Percentiles rank a stretch among this genome's conserved stretches.
phyloP scores from a whole-genome alignment of 2,888 invertebrate genomes.

The Labia minor region DNA sequence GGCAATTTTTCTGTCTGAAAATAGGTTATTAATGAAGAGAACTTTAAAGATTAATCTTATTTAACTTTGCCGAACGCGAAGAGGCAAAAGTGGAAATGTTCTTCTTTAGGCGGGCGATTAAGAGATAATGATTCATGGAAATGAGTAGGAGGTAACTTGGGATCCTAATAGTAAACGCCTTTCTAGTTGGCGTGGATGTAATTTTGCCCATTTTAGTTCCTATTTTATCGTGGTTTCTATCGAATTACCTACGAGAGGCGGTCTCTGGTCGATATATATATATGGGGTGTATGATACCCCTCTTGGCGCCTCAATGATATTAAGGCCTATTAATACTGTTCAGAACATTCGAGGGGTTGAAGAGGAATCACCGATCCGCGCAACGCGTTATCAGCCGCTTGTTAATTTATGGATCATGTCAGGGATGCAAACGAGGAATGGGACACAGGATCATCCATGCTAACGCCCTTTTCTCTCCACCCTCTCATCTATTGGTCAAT shows the following conservation, averaged over 20 bases:
- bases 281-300: neutral
- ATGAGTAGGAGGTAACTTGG: too few relatives aligned
- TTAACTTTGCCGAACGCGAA: neutral
- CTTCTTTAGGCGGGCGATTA: neutral
- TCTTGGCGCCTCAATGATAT: neutral
- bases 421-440: neutral
- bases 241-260: neutral
- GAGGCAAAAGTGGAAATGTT: neutral
- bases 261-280: neutral
- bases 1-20: too few relatives aligned
- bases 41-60: slow-evolving; percentile 13
- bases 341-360: too few relatives aligned
- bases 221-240: slow-evolving; percentile 7
- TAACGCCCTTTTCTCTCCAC: neutral
- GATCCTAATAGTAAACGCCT: too few relatives aligned
- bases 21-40: neutral
- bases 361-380: neutral
- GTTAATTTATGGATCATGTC: slow-evolving; percentile 13
- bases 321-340: slow-evolving; percentile 1
- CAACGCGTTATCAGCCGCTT: neutral
- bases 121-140: neutral
- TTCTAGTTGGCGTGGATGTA: neutral
- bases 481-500: neutral
- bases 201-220: slow-evolving; percentile 8
- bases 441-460: neutral